Percentiles rank a stretch among this genome's conserved stretches.
Evolutionary conservation across 2,113 vertebrate genomes (phyloP).

Genomic region (Neolamprologus modestus): DNA sequence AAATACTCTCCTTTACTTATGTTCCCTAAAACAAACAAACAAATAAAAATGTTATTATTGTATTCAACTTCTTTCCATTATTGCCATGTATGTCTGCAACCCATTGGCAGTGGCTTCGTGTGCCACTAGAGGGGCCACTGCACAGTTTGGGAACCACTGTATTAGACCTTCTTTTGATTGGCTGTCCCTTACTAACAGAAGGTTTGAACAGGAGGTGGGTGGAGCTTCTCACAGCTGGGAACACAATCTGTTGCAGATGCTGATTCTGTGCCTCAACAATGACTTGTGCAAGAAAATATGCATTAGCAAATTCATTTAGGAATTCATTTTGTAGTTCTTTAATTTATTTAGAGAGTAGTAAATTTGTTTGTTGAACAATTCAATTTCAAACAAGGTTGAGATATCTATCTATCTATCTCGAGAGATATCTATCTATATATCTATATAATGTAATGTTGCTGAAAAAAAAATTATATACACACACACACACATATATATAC

Average conservation of each 20-base stretch:
- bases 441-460: no score
- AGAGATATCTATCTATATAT: rapidly evolving
- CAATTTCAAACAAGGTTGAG: neutral
- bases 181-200: neutral
- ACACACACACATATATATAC: no score
- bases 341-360: neutral
- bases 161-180: neutral
- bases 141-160: neutral
- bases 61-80: neutral
- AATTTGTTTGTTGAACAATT: neutral
- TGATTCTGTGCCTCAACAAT: neutral
- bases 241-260: neutral
- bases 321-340: neutral
- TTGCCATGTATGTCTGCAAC: neutral
- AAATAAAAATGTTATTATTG: neutral
- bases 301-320: neutral
- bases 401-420: no score
- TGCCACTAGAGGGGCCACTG: neutral
- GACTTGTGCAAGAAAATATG: neutral
- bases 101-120: neutral
- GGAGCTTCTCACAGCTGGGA: neutral
- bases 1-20: neutral
- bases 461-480: no score
- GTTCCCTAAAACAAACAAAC: neutral
- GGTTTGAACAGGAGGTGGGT: neutral